Evolutionary conservation across 23 tunicate genomes (phyloP).

Genomic region (Phallusia fumigata): DNA sequence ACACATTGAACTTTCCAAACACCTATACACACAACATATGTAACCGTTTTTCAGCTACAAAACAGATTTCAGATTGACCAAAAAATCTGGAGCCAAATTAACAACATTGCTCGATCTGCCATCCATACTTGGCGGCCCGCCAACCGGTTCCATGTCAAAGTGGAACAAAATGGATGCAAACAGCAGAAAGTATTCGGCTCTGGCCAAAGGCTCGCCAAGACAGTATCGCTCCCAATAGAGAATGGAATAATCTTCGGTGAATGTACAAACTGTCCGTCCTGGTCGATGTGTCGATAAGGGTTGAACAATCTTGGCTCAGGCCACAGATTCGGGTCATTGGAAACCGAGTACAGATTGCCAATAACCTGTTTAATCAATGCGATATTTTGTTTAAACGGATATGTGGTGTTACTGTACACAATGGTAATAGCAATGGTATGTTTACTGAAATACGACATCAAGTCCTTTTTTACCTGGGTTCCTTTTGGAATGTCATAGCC

Average conservation of each 20-base stretch:
- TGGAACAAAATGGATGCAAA: conserved; percentile 18
- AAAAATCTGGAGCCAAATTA: background rate
- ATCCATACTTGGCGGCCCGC: background rate
- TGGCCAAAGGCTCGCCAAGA: conserved; percentile 32
- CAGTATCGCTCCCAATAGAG: conserved; percentile 41
- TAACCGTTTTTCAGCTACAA: too few species aligned
- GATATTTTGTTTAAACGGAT: too few species aligned
- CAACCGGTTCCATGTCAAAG: background rate
- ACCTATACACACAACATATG: too few species aligned
- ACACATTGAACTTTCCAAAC: too few species aligned
- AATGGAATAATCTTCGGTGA: conserved; percentile 45
- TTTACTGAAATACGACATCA: too few species aligned
- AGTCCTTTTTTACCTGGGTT: background rate
- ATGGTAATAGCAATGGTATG: too few species aligned
- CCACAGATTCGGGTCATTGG: conserved; percentile 13
- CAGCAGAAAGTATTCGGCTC: conserved; percentile 34
- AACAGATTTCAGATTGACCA: background rate
- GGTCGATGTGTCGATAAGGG: conserved; percentile 40
- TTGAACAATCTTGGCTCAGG: conserved; percentile 18
- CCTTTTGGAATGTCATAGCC: background rate
- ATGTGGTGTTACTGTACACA: too few species aligned
- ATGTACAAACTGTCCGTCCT: conserved; percentile 32
- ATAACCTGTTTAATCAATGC: too few species aligned
- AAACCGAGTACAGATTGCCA: background rate
- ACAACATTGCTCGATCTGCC: background rate